Conservation (phyloP, 2,113 vertebrate species). For the Litocranius walleri region DNA sequence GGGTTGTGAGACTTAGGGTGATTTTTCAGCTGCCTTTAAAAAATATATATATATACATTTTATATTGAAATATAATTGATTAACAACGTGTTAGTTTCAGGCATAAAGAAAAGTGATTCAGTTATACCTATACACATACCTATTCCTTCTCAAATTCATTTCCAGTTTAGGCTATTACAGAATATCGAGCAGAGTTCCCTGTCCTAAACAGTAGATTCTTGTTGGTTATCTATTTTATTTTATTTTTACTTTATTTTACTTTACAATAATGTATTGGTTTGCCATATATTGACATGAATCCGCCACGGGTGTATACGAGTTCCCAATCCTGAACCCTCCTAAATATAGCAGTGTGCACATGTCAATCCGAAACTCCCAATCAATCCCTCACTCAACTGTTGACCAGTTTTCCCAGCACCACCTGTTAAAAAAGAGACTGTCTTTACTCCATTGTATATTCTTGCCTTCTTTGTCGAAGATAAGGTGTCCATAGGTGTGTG, state of each 20-base stretch:
- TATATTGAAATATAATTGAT: neutral
- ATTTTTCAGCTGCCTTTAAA: neutral
- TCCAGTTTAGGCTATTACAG: neutral
- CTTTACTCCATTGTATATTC: too few relatives aligned
- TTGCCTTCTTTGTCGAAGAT: too few relatives aligned
- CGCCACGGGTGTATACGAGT: too few relatives aligned
- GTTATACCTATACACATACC: neutral
- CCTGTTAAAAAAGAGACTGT: too few relatives aligned
- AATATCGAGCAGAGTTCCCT: neutral
- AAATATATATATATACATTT: neutral
- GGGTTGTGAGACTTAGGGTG: neutral
- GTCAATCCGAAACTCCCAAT: neutral
- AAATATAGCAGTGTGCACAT: neutral
- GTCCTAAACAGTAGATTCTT: neutral
- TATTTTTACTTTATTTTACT: too few relatives aligned
- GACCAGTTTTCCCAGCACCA: too few relatives aligned
- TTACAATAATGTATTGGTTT: too few relatives aligned
- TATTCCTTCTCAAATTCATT: neutral
- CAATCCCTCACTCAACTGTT: neutral
- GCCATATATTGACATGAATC: too few relatives aligned
- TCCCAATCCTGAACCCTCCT: too few relatives aligned
- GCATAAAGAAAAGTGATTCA: neutral
- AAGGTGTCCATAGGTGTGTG: too few relatives aligned
- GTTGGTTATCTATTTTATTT: neutral
- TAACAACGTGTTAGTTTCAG: neutral